These are phyloP conservation scores for Saccostrea glomerata DNA, from an alignment of 1,140 invertebrate genomes.

Conservation along the genomic window DNA sequence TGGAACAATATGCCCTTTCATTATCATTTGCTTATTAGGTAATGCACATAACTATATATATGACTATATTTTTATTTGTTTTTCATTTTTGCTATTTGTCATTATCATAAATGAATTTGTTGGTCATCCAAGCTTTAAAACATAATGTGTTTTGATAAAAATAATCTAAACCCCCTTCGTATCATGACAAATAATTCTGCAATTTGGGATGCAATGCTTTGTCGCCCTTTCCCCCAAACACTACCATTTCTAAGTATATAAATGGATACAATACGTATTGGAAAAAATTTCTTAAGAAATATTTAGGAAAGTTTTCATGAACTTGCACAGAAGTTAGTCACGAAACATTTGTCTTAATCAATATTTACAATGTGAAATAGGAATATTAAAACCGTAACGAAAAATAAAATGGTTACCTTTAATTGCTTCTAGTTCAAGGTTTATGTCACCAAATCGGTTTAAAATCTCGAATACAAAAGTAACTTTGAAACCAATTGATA, in stretches of 20 bases:
- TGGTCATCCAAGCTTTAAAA: neutral
- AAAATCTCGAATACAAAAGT: constrained; percentile 5
- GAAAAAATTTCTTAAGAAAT: no score
- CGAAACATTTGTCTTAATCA: no score
- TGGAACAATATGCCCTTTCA: neutral
- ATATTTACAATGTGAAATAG: no score
- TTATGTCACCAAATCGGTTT: neutral
- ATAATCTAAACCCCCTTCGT: neutral
- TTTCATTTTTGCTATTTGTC: neutral
- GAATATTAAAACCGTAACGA: no score
- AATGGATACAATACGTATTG: no score
- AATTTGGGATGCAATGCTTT: no score
- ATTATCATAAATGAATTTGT: neutral
- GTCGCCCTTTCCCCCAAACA: no score
- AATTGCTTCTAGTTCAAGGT: neutral
- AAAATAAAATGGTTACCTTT: neutral
- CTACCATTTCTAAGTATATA: no score
- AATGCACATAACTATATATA: neutral
- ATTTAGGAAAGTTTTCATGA: no score
- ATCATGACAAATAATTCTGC: neutral
- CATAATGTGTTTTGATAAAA: neutral
- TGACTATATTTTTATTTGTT: neutral
- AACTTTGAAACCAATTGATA: neutral
- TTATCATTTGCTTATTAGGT: neutral
- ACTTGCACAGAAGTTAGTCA: no score